Conservation (phyloP, 2,797 vertebrate genomes). For the Urosaurus nigricauda region DNA sequence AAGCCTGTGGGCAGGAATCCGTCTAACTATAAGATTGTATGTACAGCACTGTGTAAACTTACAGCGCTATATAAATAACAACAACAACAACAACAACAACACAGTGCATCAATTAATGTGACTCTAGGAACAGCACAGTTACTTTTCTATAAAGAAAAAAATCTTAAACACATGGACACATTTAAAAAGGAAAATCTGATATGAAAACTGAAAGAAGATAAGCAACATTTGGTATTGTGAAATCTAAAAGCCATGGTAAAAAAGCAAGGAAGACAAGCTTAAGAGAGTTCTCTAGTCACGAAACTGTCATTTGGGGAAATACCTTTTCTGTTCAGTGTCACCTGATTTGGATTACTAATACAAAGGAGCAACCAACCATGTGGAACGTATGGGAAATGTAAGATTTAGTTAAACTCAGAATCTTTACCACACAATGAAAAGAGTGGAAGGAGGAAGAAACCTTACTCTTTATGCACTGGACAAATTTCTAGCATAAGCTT, state of each 20-base stretch:
- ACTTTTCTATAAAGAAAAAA: background rate
- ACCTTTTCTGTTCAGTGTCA: background rate
- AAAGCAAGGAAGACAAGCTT: background rate
- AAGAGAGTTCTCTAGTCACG: background rate
- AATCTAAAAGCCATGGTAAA: background rate
- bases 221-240: slow-evolving; percentile 3
- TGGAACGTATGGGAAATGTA: no score
- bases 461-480: no score
- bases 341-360: background rate
- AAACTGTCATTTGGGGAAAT: background rate
- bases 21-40: no score
- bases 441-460: no score
- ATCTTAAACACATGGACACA: background rate
- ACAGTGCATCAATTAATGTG: background rate
- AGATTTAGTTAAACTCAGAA: background rate
- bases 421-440: no score
- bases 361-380: background rate
- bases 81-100: no score
- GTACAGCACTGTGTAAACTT: no score
- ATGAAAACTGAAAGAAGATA: background rate
- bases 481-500: no score
- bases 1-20: no score
- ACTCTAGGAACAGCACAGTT: no score
- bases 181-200: background rate
- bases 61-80: no score